Evolutionary conservation across 2,797 vertebrate species (phyloP), one percentile per base, ranked within the genome.

Genomic region (Petrocephalus sullivani): DNA sequence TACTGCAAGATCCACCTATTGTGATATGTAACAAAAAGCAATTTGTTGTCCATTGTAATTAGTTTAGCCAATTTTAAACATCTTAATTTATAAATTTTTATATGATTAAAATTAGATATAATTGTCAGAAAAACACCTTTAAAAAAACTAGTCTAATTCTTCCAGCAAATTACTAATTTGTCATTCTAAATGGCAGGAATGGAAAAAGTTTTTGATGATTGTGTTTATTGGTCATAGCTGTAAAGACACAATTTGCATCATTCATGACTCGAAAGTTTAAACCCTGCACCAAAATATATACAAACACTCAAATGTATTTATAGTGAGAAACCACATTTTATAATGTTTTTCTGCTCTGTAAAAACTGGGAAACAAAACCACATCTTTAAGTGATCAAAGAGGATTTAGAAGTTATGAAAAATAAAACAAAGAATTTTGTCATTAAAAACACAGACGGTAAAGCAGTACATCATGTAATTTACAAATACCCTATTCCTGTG

Each of bases 161-260:
- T 84, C 49, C 9, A 56, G 10, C 82, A 54, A 85, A 16, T 78
- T 78, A 21, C 53, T 84, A 23, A 23, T 84, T 14, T 86, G 14
- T 58, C 12, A 60, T 16, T 86, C 37, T 57, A 60, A 86, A 64
- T 51, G 14, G 57, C 85, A 86, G 85, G 28, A 60, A 61, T 61
- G 37, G 37, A 61, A 60, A 86, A 61, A 6, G 64, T 12, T 60
- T 86, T 83, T 86, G 33, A 84, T 60, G 87, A 90, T 87, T 87
- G 89, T 87, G 86, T 90, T 90, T 90, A 90, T 89, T 90, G 87
- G 88, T 90, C 88, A 89, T 87, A 85, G 87, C 86, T 85, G 61
- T 88, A 28, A 83, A 88, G 88, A 87, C 53, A 88, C 88, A 87
- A 89, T 87, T 88, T 51, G 78, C 89, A 89, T 87, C 58, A 71